These are phyloP conservation scores for Illadopsis cleaveri DNA, from an alignment of 2,113 vertebrate genomes.

Conservation along the genomic window DNA sequence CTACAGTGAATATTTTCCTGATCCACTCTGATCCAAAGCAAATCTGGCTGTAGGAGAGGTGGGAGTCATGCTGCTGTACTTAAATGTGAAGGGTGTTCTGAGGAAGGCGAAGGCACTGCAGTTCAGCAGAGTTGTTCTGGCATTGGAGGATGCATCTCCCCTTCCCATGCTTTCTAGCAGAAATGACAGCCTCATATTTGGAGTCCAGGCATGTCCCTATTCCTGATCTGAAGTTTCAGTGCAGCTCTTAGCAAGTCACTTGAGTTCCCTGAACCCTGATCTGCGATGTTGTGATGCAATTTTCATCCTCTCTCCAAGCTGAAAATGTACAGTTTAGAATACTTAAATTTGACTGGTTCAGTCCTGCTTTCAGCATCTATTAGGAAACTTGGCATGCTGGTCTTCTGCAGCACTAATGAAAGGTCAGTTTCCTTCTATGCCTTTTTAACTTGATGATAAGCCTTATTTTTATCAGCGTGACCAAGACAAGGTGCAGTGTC, in stretches of 20 bases:
- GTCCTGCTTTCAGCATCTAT: neutral
- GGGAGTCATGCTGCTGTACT: neutral
- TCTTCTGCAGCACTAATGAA: neutral
- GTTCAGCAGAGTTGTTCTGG: neutral
- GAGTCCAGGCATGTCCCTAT: neutral
- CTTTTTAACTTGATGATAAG: neutral
- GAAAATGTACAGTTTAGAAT: neutral
- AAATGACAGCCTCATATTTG: neutral
- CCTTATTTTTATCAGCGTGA: neutral
- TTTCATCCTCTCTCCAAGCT: neutral
- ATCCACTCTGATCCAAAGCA: neutral
- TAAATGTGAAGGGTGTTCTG: neutral
- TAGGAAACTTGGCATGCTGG: neutral
- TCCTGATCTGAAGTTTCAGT: neutral
- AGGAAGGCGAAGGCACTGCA: neutral
- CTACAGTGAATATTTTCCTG: neutral
- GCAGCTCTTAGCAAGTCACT: neutral
- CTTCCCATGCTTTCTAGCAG: neutral
- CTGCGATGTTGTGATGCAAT: neutral
- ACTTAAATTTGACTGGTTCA: neutral
- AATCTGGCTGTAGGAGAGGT: neutral
- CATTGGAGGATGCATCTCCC: neutral
- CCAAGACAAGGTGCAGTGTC: neutral
- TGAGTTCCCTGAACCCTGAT: neutral
- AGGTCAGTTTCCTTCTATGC: neutral